Evolutionary conservation across 2,797 vertebrate species (phyloP), one percentile per base, ranked within the genome.

Genomic region (Ctenopoma kingsleyae): DNA sequence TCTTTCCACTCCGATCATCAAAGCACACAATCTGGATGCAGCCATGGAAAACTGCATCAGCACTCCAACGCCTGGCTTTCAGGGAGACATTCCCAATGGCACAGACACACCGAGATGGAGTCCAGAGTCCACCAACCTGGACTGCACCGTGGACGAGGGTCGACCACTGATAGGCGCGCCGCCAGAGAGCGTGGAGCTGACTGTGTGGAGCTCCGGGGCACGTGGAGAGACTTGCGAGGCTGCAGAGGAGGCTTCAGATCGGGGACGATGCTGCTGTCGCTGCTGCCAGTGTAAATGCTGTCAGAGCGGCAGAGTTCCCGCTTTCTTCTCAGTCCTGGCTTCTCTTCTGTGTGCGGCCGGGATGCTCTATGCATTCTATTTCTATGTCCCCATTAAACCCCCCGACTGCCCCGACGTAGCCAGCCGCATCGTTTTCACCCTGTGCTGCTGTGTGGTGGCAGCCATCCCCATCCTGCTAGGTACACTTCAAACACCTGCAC

Each of bases 311-410:
- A 79, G 89, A 1, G 75, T 90, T 12, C 87, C 81, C 0, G 92
- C 93, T 8, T 62, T 92, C 74, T 54, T 91, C 48, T 93, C 92
- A 0, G 85, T 84, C 46, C 70, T 94, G 65, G 87, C 91, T 5
- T 92, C 93, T 36, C 80, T 95, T 6, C 84, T 95, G 22, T 89
- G 90, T 12, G 83, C 90, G 0, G 85, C 87, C 0, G 91, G 91
- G 57, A 68, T 94, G 54, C 76, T 95, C 80, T 94, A 94, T 44
- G 91, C 84, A 46, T 84, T 93, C 78, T 93, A 95, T 73, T 85
- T 91, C 82, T 86, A 92, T 15, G 85, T 93, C 35, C 93, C 92
- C 38, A 74, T 94, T 2, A 88, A 84, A 53, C 85, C 87, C 5
- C 94, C 93, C 0, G 67, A 87, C 71, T 91, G 90, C 63, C 85